Evolutionary conservation across 2,113 vertebrate genomes (phyloP), one percentile per base, ranked within the genome.

Genomic region (Sclerurus mexicanus): DNA sequence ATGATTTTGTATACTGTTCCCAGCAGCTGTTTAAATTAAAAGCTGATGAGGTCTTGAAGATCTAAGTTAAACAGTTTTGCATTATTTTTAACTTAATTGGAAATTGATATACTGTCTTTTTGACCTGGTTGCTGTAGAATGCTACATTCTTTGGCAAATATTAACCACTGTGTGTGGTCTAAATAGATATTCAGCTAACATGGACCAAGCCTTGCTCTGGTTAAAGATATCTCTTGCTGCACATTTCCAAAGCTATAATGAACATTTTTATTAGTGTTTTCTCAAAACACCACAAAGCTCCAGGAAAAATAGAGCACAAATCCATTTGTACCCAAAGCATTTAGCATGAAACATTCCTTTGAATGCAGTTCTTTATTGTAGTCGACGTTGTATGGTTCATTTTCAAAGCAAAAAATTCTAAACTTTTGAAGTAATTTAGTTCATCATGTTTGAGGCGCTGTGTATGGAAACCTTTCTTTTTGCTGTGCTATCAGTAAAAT

Each of bases 111-210:
- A 91, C 94, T 97, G 94, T 91, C 96, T 95, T 95, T 96, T 93
- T 97, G 97, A 98, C 97, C 97, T 93, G 91, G 81, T 97, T 97
- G 87, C 97, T 97, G 94, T 95, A 96, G 95, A 97, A 96, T 97
- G 85, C 94, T 87, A 9, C 96, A 95, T 98, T 98, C 97, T 95
- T 97, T 97, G 96, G 97, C 97, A 98, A 95, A 97, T 95, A 94
- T 92, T 96, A 98, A 91, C 93, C 93, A 90, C 90, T 49, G 83
- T 98, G 98, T 98, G 98, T 98, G 97, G 97, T 97, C 97, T 96
- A 93, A 97, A 94, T 91, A 97, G 94, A 97, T 96, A 90, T 49
- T 91, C 14, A 5, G 71, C 87, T 84, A 95, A 94, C 85, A 78
- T 7, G 50, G 94, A 93, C 93, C 27, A 35, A 98, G 91, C 42